These are phyloP conservation scores for Pelecanus crispus DNA, from an alignment of 2,113 vertebrate genomes.

Conservation along the genomic window DNA sequence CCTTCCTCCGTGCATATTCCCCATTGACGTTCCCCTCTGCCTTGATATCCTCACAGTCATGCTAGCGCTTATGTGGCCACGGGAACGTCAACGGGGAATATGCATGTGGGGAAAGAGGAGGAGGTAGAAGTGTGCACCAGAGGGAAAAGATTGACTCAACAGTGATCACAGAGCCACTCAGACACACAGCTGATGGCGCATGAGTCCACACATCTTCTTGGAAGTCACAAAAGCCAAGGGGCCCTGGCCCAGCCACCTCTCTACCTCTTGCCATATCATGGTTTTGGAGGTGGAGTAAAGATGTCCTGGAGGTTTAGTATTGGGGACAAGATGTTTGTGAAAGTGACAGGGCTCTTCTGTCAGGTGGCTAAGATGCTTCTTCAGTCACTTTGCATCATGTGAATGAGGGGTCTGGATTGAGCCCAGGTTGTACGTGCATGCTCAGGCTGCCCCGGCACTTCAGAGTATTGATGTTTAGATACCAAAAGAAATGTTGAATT, in stretches of 20 bases:
- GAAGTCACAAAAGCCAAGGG: not conserved
- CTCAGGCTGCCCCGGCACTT: not conserved
- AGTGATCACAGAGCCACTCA: not conserved
- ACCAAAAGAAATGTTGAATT: not conserved
- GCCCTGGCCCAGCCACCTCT: not conserved
- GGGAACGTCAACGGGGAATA: not conserved
- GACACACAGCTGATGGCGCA: fast-evolving
- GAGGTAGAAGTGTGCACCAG: not conserved
- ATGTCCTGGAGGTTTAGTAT: not conserved
- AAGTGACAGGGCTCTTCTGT: not conserved
- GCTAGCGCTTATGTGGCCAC: not conserved
- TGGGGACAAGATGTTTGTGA: not conserved
- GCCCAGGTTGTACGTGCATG: not conserved
- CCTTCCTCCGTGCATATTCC: not conserved
- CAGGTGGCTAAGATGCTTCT: not conserved
- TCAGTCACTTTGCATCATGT: not conserved
- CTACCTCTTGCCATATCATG: not conserved
- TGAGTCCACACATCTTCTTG: not conserved
- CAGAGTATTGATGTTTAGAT: not conserved
- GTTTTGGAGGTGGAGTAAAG: not conserved
- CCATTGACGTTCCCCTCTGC: not conserved
- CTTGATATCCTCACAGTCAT: not conserved
- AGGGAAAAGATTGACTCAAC: not conserved
- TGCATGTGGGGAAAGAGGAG: not conserved
- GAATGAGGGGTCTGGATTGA: not conserved